Evolutionary conservation across 2,797 vertebrate species (phyloP).

Genomic region (Bufotes viridis): DNA sequence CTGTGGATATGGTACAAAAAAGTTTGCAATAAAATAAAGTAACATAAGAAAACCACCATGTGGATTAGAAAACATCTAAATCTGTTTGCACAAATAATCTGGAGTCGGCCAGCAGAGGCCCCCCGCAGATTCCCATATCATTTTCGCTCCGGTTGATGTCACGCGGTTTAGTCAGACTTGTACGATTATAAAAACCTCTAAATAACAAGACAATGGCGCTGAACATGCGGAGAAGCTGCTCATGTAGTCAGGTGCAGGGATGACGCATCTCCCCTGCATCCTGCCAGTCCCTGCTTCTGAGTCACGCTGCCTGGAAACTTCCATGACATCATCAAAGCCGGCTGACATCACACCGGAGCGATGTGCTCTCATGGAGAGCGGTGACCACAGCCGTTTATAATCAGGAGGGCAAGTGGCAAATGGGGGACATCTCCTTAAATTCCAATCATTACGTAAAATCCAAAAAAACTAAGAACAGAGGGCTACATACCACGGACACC

Average conservation of each 20-base stretch:
- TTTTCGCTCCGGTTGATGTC: not conserved
- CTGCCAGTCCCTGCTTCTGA: slow-evolving; percentile 1
- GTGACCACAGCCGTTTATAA: not conserved
- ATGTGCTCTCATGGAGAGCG: not conserved
- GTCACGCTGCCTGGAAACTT: slow-evolving; percentile 42
- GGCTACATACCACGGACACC: not conserved
- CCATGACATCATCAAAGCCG: slow-evolving; percentile 39
- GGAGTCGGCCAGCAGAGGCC: not conserved
- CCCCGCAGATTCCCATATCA: not conserved
- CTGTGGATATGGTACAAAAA: too few relatives aligned
- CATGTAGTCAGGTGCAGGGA: not conserved
- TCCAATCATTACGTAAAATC: not conserved
- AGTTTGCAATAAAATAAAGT: too few relatives aligned
- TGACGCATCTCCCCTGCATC: not conserved
- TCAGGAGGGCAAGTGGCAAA: not conserved
- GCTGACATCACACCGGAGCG: slow-evolving; percentile 26
- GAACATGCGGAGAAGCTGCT: not conserved
- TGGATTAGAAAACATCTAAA: too few relatives aligned
- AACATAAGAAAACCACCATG: too few relatives aligned
- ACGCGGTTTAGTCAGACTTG: not conserved
- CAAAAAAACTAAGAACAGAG: not conserved
- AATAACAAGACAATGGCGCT: not conserved
- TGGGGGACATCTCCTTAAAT: not conserved
- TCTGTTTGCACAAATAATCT: too few relatives aligned
- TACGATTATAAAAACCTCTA: not conserved